These are phyloP conservation scores for Ciconia boyciana DNA, from an alignment of 2,113 vertebrate genomes.

Conservation along the genomic window DNA sequence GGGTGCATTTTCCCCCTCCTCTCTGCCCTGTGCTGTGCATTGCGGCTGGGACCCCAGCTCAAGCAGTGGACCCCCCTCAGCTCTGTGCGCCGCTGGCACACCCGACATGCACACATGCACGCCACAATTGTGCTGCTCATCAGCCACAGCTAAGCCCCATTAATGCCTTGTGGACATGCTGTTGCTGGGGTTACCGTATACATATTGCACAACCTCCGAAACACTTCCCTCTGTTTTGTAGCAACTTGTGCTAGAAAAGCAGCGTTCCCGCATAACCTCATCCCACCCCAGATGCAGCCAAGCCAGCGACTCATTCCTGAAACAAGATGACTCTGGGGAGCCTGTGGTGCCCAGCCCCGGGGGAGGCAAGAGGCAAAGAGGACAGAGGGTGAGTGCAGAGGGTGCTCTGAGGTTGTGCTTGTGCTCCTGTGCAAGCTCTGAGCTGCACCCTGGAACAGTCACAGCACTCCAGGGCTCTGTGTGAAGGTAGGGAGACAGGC, in stretches of 20 bases:
- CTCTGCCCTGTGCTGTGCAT: not conserved
- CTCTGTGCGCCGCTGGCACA: not conserved
- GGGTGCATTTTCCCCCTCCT: no score
- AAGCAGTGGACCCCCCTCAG: accelerated
- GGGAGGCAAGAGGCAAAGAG: not conserved
- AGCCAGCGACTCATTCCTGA: not conserved
- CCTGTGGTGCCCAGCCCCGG: not conserved
- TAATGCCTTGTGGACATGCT: not conserved
- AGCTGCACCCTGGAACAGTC: not conserved
- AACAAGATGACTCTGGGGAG: not conserved
- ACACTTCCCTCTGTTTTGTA: slow-evolving; percentile 56
- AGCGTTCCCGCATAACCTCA: not conserved
- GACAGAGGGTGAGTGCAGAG: not conserved
- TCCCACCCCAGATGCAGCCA: not conserved
- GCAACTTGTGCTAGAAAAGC: slow-evolving; percentile 25
- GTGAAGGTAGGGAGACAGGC: not conserved
- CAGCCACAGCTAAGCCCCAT: not conserved
- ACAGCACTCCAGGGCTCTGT: accelerated
- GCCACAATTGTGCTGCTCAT: accelerated
- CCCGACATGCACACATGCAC: not conserved
- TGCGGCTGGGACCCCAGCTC: not conserved
- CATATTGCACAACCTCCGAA: slow-evolving; percentile 49
- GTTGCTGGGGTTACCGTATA: slow-evolving; percentile 37
- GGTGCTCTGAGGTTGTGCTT: not conserved
- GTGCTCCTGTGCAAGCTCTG: not conserved